phyloP scores from a whole-genome alignment of 2,797 vertebrate species.

The Fundulus diaphanus region DNA sequence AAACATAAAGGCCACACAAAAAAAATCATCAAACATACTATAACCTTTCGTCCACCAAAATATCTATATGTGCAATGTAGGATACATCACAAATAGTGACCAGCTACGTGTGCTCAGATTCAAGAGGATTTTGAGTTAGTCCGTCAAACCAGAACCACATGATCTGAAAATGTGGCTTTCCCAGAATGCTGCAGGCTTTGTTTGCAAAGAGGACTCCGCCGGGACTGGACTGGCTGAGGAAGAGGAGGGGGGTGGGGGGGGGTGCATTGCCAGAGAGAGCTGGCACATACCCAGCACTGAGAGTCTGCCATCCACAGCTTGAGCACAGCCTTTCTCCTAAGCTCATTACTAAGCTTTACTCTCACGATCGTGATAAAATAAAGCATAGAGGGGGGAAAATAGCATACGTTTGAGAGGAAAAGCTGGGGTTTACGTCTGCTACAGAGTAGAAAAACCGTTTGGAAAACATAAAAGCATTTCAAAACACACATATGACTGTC shows the following conservation, averaged over 20 bases:
- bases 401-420: constrained; percentile 14
- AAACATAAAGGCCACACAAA: too few species aligned
- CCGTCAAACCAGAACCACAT: constrained; percentile 50
- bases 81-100: constrained; percentile 1
- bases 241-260: constrained; percentile 18
- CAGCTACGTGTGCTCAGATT: constrained; percentile 10
- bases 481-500: neutral
- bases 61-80: too few species aligned
- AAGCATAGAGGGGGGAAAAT: constrained; percentile 18
- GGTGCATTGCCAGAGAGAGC: constrained; percentile 62
- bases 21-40: too few species aligned
- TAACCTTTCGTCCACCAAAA: neutral
- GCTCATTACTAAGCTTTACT: constrained; percentile 68
- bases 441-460: constrained; percentile 6
- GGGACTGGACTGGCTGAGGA: constrained; percentile 65
- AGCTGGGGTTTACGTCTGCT: constrained; percentile 9
- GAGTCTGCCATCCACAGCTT: constrained; percentile 74
- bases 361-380: constrained; percentile 56
- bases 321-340: constrained; percentile 63
- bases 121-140: constrained; percentile 31
- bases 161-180: constrained; percentile 71
- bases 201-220: constrained; percentile 64
- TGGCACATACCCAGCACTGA: constrained; percentile 73
- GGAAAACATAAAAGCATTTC: neutral
- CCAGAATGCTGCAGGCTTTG: constrained; percentile 75